Base-by-base conservation (phyloP, 2,888 invertebrate genomes). In the Sesia bembeciformis region DNA sequence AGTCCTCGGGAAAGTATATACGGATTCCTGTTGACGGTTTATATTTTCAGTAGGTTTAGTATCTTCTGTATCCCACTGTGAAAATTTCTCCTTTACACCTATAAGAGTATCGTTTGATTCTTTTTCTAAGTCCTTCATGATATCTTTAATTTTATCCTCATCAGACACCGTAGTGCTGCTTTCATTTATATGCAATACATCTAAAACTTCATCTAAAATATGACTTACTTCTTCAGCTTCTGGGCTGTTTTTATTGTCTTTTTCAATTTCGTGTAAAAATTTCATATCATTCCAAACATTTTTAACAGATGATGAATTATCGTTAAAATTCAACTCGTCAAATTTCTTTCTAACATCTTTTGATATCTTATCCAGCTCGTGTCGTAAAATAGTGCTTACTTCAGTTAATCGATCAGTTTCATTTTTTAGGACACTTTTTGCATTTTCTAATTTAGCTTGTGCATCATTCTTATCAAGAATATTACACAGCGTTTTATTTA, bases 331-430 rank as follows among this genome's bases (percentile, higher is more conserved):
- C 39, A 63, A 57, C 54, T 62, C 62, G 38, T 60, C 59, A 4
- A 76, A 60, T 61, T 77, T 62, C 38, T 63, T 55, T 51, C 66
- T 72, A 3, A 78, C 61, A 39, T 73, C 70, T 40, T 61, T 62
- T 4, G 81, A 71, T 51, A 85, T 65, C 43, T 74, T 75, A 39
- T 72, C 66, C 5, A 84, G 62, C 64, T 82, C 75, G 40, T 66
- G 62, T 54, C 68, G 73, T 6, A 86, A 57, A 58, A 78, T 62
- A 40, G 56, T 52, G 61, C 69, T 78, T 42, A 83, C 70, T 60
- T 72, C 68, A 40, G 61, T 62, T 52, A 84, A 66, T 38, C 68
- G 70, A 58, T 71, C 62, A 4, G 76, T 71, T 65, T 81, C 75
- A 43, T 67, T 62, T 55, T 71, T 62, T 0, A 84, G 57, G 38